Evolutionary conservation across 2,797 vertebrate genomes (phyloP).

Genomic region (Coregonus sp.): DNA sequence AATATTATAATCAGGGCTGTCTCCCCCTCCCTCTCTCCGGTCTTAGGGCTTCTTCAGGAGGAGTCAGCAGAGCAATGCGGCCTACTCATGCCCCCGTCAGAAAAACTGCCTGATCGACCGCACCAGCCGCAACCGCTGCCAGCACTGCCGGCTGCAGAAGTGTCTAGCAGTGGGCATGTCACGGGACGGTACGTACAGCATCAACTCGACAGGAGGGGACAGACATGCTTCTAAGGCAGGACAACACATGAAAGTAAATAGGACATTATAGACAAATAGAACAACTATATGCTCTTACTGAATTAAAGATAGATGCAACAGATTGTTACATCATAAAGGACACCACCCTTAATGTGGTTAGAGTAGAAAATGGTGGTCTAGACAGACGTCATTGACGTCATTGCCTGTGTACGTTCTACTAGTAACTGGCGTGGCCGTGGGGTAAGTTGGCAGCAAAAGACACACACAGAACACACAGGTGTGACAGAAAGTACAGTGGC

Average conservation of each 20-base stretch:
- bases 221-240: background rate
- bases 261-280: background rate
- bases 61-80: conserved; percentile 99
- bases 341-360: background rate
- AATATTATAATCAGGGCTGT: background rate
- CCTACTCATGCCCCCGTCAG: conserved; percentile 98
- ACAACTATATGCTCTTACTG: background rate
- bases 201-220: background rate
- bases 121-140: conserved; percentile 97
- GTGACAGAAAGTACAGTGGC: conserved; percentile 61
- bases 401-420: background rate
- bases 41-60: conserved; percentile 93
- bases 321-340: background rate
- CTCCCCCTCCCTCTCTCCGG: background rate
- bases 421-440: conserved; percentile 21
- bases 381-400: background rate
- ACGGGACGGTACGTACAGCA: conserved; percentile 87
- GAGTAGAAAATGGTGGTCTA: background rate
- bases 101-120: conserved; percentile 99
- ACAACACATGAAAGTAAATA: background rate
- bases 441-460: conserved; percentile 48
- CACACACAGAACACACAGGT: conserved; percentile 12
- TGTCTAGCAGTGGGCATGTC: conserved; percentile 99
- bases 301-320: background rate
- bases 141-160: conserved; percentile 99